These are phyloP conservation scores for Pluvialis apricaria DNA, from an alignment of 2,113 vertebrate genomes.

Conservation along the genomic window DNA sequence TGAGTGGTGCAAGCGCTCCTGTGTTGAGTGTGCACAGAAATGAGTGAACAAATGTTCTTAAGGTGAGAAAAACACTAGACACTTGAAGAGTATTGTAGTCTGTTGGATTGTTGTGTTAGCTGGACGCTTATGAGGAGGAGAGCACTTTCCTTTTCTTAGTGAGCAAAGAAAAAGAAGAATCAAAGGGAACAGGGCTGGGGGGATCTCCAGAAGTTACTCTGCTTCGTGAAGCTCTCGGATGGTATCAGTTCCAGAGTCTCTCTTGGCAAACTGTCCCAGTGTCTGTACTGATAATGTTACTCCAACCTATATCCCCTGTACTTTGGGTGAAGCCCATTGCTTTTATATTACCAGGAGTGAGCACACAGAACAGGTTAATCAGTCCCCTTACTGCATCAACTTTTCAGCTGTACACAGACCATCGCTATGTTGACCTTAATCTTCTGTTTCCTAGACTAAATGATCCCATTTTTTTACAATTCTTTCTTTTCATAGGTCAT, in stretches of 20 bases:
- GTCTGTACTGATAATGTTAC: neutral
- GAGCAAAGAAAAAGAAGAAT: neutral
- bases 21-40: rapidly evolving
- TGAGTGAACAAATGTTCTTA: neutral
- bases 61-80: neutral
- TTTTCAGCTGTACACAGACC: neutral
- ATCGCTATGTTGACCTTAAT: neutral
- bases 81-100: neutral
- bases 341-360: neutral
- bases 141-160: neutral
- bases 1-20: neutral
- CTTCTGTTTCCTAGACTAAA: neutral
- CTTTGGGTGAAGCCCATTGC: neutral
- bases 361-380: neutral
- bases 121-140: neutral
- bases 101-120: neutral
- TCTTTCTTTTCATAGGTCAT: neutral
- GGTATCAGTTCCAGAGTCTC: neutral
- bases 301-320: neutral
- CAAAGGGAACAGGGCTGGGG: neutral
- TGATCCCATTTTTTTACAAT: neutral
- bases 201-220: neutral
- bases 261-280: neutral
- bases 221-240: neutral
- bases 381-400: neutral